Evolutionary conservation across 2,888 invertebrate genomes (phyloP).

Genomic region (Arrhopalites spinosus): DNA sequence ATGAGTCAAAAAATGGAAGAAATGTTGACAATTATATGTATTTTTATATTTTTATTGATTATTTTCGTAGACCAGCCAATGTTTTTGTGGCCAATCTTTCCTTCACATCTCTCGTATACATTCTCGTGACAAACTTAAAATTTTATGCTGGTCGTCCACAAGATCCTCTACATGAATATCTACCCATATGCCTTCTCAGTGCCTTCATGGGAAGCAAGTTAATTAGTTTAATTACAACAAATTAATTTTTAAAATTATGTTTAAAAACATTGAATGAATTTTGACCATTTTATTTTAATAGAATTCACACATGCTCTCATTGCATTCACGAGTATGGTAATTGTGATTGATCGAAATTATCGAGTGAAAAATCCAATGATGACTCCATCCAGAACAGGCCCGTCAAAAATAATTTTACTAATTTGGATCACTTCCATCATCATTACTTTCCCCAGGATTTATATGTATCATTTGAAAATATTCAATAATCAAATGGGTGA

Average conservation of each 20-base stretch:
- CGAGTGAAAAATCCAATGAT: constrained; percentile 27
- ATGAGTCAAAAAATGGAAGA: not conserved
- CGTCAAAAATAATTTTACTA: constrained; percentile 2
- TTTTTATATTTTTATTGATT: constrained; percentile 5
- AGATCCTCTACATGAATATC: constrained; percentile 11
- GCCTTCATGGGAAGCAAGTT: constrained; percentile 30
- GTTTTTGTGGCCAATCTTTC: constrained; percentile 50
- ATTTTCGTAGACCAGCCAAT: constrained; percentile 47
- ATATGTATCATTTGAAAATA: constrained; percentile 7
- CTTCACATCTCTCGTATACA: constrained; percentile 42
- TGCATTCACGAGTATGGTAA: constrained; percentile 28
- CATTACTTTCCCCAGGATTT: constrained; percentile 15
- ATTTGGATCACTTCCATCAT: constrained; percentile 6
- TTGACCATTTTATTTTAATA: constrained; percentile 7
- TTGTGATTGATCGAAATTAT: constrained; percentile 29
- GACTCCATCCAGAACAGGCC: not conserved
- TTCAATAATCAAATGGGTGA: too few species aligned
- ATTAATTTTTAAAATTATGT: too few species aligned
- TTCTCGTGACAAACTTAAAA: constrained; percentile 41
- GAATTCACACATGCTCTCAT: constrained; percentile 25
- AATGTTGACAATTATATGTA: not conserved
- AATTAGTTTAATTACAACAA: too few species aligned
- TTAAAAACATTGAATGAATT: too few species aligned
- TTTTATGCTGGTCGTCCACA: constrained; percentile 25
- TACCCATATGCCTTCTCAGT: not conserved